These are phyloP conservation scores for Linurgus olivaceus DNA, from an alignment of 2,797 vertebrate species.

Conservation along the genomic window DNA sequence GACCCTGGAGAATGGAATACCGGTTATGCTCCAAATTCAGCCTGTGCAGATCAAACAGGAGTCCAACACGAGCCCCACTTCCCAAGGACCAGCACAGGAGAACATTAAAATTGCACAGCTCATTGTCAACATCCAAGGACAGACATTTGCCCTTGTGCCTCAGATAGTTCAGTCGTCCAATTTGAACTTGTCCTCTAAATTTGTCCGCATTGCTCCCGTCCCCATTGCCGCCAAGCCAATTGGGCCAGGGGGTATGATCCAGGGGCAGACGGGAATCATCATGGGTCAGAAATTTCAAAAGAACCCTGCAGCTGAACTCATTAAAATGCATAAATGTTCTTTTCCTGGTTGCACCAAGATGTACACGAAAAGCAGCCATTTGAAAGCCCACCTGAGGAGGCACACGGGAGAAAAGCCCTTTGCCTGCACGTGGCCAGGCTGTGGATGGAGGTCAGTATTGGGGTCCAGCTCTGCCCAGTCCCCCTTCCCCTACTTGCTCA, in stretches of 20 bases:
- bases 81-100: slow-evolving; percentile 74
- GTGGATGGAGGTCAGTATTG: slow-evolving; percentile 92
- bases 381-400: slow-evolving; percentile 94
- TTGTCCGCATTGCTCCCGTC: slow-evolving; percentile 92
- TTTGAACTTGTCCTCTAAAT: slow-evolving; percentile 86
- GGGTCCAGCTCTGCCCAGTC: background rate
- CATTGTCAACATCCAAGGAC: slow-evolving; percentile 94
- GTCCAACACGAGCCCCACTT: slow-evolving; percentile 63
- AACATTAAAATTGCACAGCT: slow-evolving; percentile 93
- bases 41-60: slow-evolving; percentile 91
- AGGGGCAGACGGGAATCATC: slow-evolving; percentile 79
- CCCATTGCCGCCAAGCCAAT: slow-evolving; percentile 92
- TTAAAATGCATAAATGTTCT: slow-evolving; percentile 98
- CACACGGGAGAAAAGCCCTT: slow-evolving; percentile 98
- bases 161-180: slow-evolving; percentile 86
- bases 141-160: slow-evolving; percentile 93
- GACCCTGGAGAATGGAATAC: slow-evolving; percentile 78
- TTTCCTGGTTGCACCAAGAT: slow-evolving; percentile 95
- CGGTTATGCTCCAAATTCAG: slow-evolving; percentile 90
- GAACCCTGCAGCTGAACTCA: slow-evolving; percentile 91
- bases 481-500: background rate
- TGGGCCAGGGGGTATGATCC: slow-evolving; percentile 80
- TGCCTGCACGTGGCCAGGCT: slow-evolving; percentile 93
- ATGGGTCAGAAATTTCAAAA: slow-evolving; percentile 93
- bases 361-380: slow-evolving; percentile 98